Evolutionary conservation across 2,888 invertebrate species (phyloP).

Genomic region (Lithophane leautieri): DNA sequence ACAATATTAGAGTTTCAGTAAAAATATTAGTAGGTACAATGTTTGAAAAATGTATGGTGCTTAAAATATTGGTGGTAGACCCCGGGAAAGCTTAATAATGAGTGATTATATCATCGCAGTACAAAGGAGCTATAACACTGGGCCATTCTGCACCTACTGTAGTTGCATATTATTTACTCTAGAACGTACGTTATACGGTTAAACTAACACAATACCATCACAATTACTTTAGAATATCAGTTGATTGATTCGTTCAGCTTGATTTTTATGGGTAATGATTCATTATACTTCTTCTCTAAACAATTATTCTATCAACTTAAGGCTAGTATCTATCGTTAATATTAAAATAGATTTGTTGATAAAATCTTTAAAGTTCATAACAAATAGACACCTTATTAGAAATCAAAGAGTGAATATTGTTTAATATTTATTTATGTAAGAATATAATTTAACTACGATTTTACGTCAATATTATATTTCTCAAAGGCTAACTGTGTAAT

Average conservation of each 20-base stretch:
- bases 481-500: conserved; percentile 76
- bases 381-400: conserved; percentile 75
- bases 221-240: conserved; percentile 90
- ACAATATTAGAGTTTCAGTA: conserved; percentile 37
- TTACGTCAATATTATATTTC: conserved; percentile 70
- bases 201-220: conserved; percentile 89
- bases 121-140: conserved; percentile 40
- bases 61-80: conserved; percentile 1
- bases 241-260: conserved; percentile 87
- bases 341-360: conserved; percentile 89
- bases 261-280: conserved; percentile 71
- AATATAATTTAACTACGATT: conserved; percentile 69
- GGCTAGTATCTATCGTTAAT: conserved; percentile 67
- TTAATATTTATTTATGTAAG: conserved; percentile 68
- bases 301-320: conserved; percentile 69
- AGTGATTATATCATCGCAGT: conserved; percentile 39
- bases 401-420: conserved; percentile 71
- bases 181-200: conserved; percentile 77
- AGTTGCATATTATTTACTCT: conserved; percentile 65
- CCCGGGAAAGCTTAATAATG: conserved; percentile 2
- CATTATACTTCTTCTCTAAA: conserved; percentile 66
- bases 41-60: conserved; percentile 1
- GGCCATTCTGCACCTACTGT: conserved; percentile 60
- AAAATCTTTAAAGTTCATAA: conserved; percentile 87
- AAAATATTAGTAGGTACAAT: conserved; percentile 9